phyloP scores from a whole-genome alignment of 2,797 vertebrate genomes.

The Sebastes wilsoni region DNA sequence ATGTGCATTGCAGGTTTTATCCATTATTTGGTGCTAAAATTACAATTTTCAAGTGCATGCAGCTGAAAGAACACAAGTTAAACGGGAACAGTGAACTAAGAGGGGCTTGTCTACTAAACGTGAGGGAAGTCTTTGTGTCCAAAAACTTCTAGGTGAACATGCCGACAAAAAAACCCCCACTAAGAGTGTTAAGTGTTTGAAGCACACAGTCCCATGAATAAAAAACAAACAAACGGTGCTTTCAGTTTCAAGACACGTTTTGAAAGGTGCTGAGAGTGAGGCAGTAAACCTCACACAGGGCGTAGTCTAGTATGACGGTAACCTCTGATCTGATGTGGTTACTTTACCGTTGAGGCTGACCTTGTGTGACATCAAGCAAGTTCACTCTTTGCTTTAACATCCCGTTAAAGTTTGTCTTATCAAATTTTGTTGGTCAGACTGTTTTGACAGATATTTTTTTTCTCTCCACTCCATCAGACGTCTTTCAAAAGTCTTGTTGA shows the following conservation, averaged over 20 bases:
- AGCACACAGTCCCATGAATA: slow-evolving; percentile 21
- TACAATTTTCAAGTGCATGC: slow-evolving; percentile 62
- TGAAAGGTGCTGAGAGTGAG: slow-evolving; percentile 71
- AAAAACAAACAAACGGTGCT: slow-evolving; percentile 1
- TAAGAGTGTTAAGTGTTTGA: slow-evolving; percentile 28
- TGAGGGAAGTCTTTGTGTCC: slow-evolving; percentile 34
- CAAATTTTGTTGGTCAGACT: neutral
- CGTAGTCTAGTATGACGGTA: neutral
- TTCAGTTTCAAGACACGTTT: slow-evolving; percentile 56
- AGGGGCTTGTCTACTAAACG: slow-evolving; percentile 7
- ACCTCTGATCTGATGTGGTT: slow-evolving; percentile 22
- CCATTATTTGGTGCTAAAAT: slow-evolving; percentile 48
- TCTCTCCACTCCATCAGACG: slow-evolving; percentile 50
- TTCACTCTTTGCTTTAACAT: neutral
- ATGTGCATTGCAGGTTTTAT: slow-evolving; percentile 7
- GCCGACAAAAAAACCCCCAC: slow-evolving; percentile 31
- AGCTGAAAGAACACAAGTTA: slow-evolving; percentile 49
- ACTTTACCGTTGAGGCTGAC: neutral
- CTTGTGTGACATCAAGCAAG: neutral
- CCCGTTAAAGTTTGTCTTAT: neutral
- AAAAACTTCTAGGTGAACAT: slow-evolving; percentile 69
- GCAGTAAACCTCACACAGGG: slow-evolving; percentile 20
- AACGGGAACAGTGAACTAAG: slow-evolving; percentile 29
- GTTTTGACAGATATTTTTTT: neutral
- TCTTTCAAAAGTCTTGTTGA: slow-evolving; percentile 70